These are phyloP conservation scores for Habroteleia sp. DNA, from an alignment of 2,888 invertebrate genomes.

Conservation along the genomic window DNA sequence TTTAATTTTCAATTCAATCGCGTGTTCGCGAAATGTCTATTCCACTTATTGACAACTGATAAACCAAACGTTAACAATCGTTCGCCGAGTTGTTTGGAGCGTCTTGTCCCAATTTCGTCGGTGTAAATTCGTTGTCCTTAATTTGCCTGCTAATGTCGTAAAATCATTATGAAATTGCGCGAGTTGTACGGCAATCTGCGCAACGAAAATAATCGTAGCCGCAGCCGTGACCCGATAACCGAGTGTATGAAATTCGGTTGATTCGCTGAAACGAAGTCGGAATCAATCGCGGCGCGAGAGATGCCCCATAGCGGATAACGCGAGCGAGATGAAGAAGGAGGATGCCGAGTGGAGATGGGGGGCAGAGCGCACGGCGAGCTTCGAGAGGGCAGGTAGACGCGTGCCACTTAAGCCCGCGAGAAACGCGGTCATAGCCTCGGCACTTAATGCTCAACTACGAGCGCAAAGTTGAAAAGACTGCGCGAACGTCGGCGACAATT, in stretches of 20 bases:
- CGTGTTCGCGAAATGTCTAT: too few relatives aligned
- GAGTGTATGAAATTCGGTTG: constrained; percentile 42
- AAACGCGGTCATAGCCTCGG: constrained; percentile 81
- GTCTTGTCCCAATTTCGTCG: neutral
- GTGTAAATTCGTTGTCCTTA: constrained; percentile 19
- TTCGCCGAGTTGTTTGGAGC: too few relatives aligned
- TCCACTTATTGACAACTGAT: too few relatives aligned
- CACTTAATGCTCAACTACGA: constrained; percentile 68
- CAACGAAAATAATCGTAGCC: constrained; percentile 33
- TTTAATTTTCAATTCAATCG: too few relatives aligned
- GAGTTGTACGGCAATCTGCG: constrained; percentile 20
- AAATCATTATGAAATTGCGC: constrained; percentile 28
- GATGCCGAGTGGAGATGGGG: constrained; percentile 9
- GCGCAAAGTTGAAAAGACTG: constrained; percentile 64
- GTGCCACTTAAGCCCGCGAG: constrained; percentile 79
- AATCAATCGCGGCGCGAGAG: constrained; percentile 34
- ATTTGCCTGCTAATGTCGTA: constrained; percentile 24
- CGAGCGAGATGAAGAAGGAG: constrained; percentile 22
- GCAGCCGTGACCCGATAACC: constrained; percentile 46
- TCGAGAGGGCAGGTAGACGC: constrained; percentile 67
- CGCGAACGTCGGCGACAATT: constrained; percentile 41
- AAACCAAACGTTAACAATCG: too few relatives aligned
- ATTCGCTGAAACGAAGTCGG: constrained; percentile 24
- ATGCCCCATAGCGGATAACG: constrained; percentile 22
- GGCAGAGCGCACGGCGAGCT: constrained; percentile 26